Evolutionary conservation across 2,113 vertebrate genomes (phyloP).

Genomic region (Zapus hudsonius): DNA sequence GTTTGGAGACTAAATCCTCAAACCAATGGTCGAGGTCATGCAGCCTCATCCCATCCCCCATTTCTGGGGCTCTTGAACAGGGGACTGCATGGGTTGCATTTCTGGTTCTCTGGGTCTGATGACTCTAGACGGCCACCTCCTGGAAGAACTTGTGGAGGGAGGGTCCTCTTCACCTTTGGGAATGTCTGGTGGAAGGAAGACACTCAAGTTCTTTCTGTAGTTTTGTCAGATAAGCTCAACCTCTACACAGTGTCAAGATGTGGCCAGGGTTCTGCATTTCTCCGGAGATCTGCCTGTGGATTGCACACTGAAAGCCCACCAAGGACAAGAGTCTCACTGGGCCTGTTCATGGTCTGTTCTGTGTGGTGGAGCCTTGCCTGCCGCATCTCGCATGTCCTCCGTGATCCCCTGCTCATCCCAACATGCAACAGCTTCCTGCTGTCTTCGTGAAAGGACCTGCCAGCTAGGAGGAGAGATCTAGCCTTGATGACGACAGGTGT

Average conservation of each 20-base stretch:
- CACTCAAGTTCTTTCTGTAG: not conserved
- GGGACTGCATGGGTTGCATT: not conserved
- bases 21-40: too few species aligned
- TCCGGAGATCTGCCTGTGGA: not conserved
- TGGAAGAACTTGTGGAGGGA: not conserved
- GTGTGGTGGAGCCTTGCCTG: not conserved
- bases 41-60: accelerated
- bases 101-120: not conserved
- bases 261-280: not conserved
- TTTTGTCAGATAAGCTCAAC: not conserved
- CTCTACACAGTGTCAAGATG: not conserved
- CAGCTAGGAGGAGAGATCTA: not conserved
- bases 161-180: not conserved
- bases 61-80: not conserved
- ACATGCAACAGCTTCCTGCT: not conserved
- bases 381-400: not conserved
- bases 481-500: too few species aligned
- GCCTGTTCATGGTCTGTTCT: not conserved
- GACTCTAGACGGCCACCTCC: not conserved
- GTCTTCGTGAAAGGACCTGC: not conserved
- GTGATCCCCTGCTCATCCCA: not conserved
- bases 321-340: not conserved
- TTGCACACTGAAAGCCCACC: not conserved
- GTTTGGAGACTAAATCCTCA: not conserved
- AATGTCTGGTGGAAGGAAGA: not conserved